These are phyloP conservation scores for Sialia sialis DNA, from an alignment of 2,113 vertebrate genomes.

Conservation along the genomic window DNA sequence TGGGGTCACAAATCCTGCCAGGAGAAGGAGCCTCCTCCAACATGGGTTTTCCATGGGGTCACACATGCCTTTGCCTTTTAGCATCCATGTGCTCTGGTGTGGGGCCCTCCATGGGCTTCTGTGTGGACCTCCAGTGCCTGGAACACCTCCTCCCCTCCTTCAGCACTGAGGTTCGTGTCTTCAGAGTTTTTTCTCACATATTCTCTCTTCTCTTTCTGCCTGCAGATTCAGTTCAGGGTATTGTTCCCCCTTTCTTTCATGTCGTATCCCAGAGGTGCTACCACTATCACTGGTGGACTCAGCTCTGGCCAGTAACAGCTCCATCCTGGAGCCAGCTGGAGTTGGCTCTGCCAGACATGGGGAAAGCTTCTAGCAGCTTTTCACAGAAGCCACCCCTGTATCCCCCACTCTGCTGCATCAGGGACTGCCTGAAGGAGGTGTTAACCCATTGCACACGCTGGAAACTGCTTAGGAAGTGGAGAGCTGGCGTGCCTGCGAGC, in stretches of 20 bases:
- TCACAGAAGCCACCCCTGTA: neutral
- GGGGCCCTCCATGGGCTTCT: neutral
- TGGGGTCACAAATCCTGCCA: neutral
- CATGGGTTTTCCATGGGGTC: neutral
- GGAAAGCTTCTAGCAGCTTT: neutral
- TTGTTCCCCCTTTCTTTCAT: neutral
- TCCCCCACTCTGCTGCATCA: neutral
- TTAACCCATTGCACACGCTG: neutral
- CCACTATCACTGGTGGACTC: neutral
- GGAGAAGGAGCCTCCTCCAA: neutral
- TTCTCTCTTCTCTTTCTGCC: neutral
- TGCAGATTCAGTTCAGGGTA: neutral
- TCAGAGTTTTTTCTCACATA: neutral
- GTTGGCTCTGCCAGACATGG: neutral
- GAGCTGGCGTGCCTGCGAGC: accelerated
- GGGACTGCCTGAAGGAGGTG: neutral
- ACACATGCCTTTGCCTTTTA: neutral
- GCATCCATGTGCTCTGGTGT: neutral
- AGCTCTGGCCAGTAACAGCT: accelerated
- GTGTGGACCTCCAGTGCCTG: neutral
- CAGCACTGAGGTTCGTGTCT: neutral
- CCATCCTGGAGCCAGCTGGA: neutral
- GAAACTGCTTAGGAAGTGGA: accelerated
- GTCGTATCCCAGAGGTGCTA: no score
- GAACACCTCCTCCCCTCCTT: neutral